Evolutionary conservation across 2,797 vertebrate species (phyloP).

Genomic region (Leontopithecus rosalia): DNA sequence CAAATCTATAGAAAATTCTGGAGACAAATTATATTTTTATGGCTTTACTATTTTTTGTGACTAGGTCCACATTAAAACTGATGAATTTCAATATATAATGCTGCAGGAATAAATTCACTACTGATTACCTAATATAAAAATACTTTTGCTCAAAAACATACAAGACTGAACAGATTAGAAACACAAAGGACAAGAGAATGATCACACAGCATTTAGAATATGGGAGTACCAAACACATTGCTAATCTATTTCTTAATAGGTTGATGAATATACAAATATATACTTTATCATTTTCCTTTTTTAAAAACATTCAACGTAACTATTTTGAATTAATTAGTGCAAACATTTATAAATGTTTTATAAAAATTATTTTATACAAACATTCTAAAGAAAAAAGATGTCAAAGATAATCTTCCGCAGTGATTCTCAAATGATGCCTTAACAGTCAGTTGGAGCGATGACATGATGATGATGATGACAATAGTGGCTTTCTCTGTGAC

Average conservation of each 20-base stretch:
- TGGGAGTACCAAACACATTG: neutral
- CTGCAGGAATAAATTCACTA: neutral
- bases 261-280: neutral
- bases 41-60: neutral
- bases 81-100: neutral
- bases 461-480: fast-evolving
- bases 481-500: fast-evolving
- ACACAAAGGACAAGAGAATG: neutral
- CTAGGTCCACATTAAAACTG: fast-evolving
- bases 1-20: neutral
- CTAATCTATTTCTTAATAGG: neutral
- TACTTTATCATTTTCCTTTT: neutral
- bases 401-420: neutral
- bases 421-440: neutral
- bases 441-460: neutral
- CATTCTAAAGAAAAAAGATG: neutral
- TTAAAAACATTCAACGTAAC: neutral
- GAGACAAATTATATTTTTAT: neutral
- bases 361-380: neutral
- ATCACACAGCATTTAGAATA: neutral
- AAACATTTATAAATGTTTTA: neutral
- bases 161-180: neutral
- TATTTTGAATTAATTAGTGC: neutral
- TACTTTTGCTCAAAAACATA: neutral
- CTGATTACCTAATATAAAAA: neutral